A percentile compares a stretch with the other conserved stretches of the same genome.
These are phyloP conservation scores for Cirrhinus mrigala DNA, from an alignment of 2,797 vertebrate species.

Conservation along the genomic window DNA sequence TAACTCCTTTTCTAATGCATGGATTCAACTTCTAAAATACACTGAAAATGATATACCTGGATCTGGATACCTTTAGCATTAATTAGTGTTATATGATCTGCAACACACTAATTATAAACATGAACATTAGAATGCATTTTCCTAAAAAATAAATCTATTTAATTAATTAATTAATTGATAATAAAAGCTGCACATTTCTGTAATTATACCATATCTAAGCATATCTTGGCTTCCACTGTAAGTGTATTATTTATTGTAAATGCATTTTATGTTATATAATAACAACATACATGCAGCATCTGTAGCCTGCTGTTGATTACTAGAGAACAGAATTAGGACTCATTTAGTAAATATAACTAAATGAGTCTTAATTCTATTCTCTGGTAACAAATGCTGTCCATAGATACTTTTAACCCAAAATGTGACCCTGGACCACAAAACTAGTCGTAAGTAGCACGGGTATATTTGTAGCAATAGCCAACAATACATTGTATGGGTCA, in stretches of 20 bases:
- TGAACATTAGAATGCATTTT: background rate
- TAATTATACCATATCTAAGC: no score
- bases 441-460: no score
- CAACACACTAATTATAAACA: background rate
- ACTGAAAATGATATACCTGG: background rate
- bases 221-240: background rate
- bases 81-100: background rate
- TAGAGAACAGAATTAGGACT: no score
- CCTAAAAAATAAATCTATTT: background rate
- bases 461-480: no score
- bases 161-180: no score
- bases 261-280: background rate
- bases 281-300: no score
- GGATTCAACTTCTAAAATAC: background rate
- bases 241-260: background rate
- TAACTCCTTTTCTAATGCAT: background rate
- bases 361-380: no score
- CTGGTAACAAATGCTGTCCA: background rate
- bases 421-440: no score
- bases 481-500: no score
- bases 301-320: no score
- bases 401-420: background rate
- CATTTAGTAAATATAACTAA: no score
- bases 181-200: background rate
- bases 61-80: background rate